Evolutionary conservation across 2,113 vertebrate genomes (phyloP).

Genomic region (Seriola quinqueradiata): DNA sequence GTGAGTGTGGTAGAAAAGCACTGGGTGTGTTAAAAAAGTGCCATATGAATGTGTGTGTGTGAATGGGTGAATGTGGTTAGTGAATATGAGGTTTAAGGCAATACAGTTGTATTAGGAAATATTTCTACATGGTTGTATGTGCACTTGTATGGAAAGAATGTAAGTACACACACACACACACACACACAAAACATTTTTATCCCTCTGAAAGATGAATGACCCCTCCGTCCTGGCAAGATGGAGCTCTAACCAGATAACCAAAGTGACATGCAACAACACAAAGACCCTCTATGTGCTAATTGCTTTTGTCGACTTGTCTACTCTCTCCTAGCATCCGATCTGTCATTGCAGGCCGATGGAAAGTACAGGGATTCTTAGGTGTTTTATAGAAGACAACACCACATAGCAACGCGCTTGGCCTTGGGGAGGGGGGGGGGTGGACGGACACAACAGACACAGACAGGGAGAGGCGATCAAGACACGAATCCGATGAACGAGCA

Average conservation of each 20-base stretch:
- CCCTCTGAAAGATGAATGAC: conserved; percentile 20
- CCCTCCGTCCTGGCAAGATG: conserved; percentile 23
- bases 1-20: too few species aligned
- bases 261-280: conserved; percentile 56
- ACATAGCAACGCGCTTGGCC: conserved; percentile 3
- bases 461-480: not conserved
- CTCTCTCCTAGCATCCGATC: conserved; percentile 34
- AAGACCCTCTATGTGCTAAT: conserved; percentile 67
- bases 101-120: too few species aligned
- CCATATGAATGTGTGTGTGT: too few species aligned
- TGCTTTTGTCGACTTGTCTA: conserved; percentile 66
- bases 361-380: conserved; percentile 38
- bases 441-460: not conserved
- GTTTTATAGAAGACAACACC: conserved; percentile 55
- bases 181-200: not conserved
- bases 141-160: not conserved
- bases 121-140: not conserved
- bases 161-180: not conserved
- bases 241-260: conserved; percentile 44
- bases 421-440: conserved; percentile 20
- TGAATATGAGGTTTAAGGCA: too few species aligned
- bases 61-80: too few species aligned
- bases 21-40: too few species aligned
- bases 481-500: not conserved
- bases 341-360: conserved; percentile 37